Evolutionary conservation across 2,888 invertebrate species (phyloP).

Genomic region (Toxonevra muliebris): DNA sequence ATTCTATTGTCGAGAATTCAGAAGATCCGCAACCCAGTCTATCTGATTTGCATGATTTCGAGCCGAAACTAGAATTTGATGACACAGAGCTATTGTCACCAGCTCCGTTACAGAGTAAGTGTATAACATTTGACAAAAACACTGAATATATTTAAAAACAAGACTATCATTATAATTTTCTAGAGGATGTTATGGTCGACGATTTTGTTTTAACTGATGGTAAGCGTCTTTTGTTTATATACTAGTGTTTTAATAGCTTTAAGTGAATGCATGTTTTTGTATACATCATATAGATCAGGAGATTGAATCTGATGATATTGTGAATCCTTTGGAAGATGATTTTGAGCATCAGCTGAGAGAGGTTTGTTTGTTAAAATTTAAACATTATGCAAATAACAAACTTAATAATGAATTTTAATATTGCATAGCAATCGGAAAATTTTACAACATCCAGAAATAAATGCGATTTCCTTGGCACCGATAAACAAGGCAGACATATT

Average conservation of each 20-base stretch:
- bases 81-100: conserved; percentile 86
- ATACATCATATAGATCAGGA: conserved; percentile 48
- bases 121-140: background rate
- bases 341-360: conserved; percentile 63
- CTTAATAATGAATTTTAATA: conserved; percentile 5
- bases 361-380: conserved; percentile 30
- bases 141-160: conserved; percentile 5
- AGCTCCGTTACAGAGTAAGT: conserved; percentile 75
- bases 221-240: too few relatives aligned
- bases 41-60: conserved; percentile 92
- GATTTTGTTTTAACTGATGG: conserved; percentile 62
- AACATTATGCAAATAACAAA: background rate
- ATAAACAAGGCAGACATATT: conserved; percentile 86
- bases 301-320: conserved; percentile 52
- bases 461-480: conserved; percentile 73
- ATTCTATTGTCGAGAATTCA: conserved; percentile 66
- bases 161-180: conserved; percentile 28
- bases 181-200: conserved; percentile 62
- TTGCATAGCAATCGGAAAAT: conserved; percentile 44
- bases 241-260: background rate
- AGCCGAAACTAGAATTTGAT: conserved; percentile 73
- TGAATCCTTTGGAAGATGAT: conserved; percentile 62
- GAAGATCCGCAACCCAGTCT: conserved; percentile 88
- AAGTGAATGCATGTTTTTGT: background rate
- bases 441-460: conserved; percentile 54